Evolutionary conservation across 2,888 invertebrate genomes (phyloP).

Genomic region (Germaria angustata): DNA sequence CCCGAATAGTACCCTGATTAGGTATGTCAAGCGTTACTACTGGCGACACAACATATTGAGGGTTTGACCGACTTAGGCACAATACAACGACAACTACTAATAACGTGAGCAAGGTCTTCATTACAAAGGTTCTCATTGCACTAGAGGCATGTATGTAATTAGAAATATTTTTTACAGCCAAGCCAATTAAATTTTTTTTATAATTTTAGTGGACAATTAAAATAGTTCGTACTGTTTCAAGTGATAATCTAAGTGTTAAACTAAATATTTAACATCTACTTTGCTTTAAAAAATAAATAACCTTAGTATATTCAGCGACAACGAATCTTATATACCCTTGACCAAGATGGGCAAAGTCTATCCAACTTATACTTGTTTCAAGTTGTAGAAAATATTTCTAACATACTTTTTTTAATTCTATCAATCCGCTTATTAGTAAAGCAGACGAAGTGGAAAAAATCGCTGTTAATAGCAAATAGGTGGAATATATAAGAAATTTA

Average conservation of each 20-base stretch:
- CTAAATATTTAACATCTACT: not conserved
- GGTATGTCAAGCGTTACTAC: slow-evolving; percentile 69
- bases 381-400: too few species aligned
- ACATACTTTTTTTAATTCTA: too few species aligned
- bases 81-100: not conserved
- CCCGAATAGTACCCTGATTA: slow-evolving; percentile 73
- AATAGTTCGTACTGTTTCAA: not conserved
- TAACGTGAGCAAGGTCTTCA: slow-evolving; percentile 24
- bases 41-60: not conserved
- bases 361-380: too few species aligned
- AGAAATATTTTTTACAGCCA: too few species aligned
- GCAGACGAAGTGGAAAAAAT: too few species aligned
- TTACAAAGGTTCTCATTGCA: slow-evolving; percentile 30
- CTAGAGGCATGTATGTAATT: slow-evolving; percentile 1
- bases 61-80: not conserved
- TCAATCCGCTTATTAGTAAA: too few species aligned
- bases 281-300: too few species aligned
- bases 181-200: not conserved
- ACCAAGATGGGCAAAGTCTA: too few species aligned
- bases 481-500: too few species aligned
- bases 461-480: too few species aligned
- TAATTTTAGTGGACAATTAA: not conserved
- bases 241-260: not conserved
- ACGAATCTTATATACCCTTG: not conserved
- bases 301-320: not conserved